These are phyloP conservation scores for Myiothlypis coronata DNA, from an alignment of 2,797 vertebrate genomes.

Conservation along the genomic window DNA sequence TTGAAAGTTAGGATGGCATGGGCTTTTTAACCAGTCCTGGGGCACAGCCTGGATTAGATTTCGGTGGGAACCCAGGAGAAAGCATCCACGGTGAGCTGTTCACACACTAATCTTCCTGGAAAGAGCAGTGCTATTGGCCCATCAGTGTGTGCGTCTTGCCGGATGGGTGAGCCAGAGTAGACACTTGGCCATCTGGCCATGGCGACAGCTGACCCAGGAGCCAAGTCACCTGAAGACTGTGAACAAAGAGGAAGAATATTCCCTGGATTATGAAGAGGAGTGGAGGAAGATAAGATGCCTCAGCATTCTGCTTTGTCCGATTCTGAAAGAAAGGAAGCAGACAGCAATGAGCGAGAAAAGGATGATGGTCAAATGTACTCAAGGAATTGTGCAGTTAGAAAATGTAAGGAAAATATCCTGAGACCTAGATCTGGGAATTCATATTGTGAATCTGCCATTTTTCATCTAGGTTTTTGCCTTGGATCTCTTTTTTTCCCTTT, in stretches of 20 bases:
- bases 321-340: neutral
- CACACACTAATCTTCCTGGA: neutral
- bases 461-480: neutral
- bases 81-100: neutral
- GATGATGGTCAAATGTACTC: neutral
- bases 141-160: neutral
- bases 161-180: neutral
- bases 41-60: neutral
- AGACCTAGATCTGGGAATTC: neutral
- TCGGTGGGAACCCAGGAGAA: neutral
- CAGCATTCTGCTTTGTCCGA: neutral
- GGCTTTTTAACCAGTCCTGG: neutral
- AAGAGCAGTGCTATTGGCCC: neutral
- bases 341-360: neutral
- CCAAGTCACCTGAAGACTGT: neutral
- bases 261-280: neutral
- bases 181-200: neutral
- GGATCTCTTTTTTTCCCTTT: neutral
- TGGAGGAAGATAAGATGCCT: neutral
- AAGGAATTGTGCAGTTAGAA: neutral
- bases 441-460: neutral
- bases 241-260: neutral
- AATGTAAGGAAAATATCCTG: neutral
- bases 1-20: neutral
- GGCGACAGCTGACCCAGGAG: neutral